Conservation (phyloP, 2,797 vertebrate genomes). For the Peromyscus melanophrys region DNA sequence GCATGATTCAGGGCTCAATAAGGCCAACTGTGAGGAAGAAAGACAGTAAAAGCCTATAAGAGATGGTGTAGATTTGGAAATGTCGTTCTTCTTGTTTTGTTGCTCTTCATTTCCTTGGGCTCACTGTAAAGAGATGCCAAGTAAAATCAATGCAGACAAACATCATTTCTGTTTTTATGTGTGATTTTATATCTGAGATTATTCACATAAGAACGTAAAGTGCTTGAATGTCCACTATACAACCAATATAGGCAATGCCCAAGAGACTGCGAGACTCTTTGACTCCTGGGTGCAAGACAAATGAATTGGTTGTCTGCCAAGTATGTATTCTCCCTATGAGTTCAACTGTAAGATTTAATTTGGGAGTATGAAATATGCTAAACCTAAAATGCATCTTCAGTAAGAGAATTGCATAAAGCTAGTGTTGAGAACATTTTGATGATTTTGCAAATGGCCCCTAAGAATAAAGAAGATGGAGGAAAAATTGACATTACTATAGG, state of each 20-base stretch:
- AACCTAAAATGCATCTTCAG: background rate
- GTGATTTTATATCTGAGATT: constrained; percentile 8
- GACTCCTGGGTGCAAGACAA: background rate
- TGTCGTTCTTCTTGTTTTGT: background rate
- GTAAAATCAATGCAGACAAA: background rate
- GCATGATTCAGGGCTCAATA: background rate
- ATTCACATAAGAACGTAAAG: background rate
- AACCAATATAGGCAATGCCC: background rate
- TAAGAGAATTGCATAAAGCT: background rate
- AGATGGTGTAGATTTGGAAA: background rate
- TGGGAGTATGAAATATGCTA: background rate
- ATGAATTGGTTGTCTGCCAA: background rate
- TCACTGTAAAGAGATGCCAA: background rate
- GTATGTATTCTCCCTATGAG: background rate
- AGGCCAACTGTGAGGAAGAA: background rate
- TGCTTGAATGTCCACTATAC: background rate
- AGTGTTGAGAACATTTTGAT: background rate
- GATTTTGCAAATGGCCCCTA: background rate
- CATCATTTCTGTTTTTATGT: background rate
- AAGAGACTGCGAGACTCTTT: background rate
- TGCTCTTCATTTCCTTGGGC: background rate
- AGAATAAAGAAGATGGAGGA: background rate
- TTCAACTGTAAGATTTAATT: background rate
- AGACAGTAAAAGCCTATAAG: background rate
- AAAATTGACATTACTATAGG: fast-evolving